Percentiles rank a stretch among this genome's conserved stretches.
These are phyloP conservation scores for Desoria tigrina DNA, from an alignment of 2,888 invertebrate genomes.

Conservation along the genomic window DNA sequence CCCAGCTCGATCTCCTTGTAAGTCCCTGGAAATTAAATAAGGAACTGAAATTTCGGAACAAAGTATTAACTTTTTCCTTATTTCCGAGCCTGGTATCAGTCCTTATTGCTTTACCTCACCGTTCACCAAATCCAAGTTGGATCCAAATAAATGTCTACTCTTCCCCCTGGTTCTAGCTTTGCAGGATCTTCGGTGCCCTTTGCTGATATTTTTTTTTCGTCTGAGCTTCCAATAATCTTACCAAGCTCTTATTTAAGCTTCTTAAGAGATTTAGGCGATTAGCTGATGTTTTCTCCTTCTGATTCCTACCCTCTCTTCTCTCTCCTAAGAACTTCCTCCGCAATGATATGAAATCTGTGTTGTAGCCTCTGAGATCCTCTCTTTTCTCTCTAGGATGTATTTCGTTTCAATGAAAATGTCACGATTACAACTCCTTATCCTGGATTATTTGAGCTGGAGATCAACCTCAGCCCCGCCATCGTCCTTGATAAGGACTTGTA, in stretches of 20 bases:
- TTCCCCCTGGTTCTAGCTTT: too few relatives aligned
- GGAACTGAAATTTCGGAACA: not conserved
- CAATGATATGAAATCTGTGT: not conserved
- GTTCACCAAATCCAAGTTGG: constrained; percentile 2
- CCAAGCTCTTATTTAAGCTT: constrained; percentile 29
- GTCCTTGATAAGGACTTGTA: constrained; percentile 43
- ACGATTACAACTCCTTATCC: constrained; percentile 53
- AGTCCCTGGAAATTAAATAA: constrained; percentile 15
- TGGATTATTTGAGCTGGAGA: constrained; percentile 51
- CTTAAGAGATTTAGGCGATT: constrained; percentile 38
- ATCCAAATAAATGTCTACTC: not conserved
- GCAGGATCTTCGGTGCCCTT: too few relatives aligned
- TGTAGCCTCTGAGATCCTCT: constrained; percentile 3
- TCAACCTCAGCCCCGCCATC: constrained; percentile 52
- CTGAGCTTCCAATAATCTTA: constrained; percentile 18
- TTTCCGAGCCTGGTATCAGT: constrained; percentile 1
- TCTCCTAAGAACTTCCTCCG: not conserved
- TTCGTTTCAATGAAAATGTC: constrained; percentile 53
- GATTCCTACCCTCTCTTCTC: constrained; percentile 3
- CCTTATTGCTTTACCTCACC: constrained; percentile 2
- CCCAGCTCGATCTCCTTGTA: constrained; percentile 50
- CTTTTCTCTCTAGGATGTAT: constrained; percentile 45
- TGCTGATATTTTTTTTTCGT: not conserved
- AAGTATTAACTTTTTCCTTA: constrained; percentile 14
- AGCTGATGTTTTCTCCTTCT: constrained; percentile 26